phyloP scores from a whole-genome alignment of 2,888 invertebrate species.

The Xanthorhoe spadicearia region DNA sequence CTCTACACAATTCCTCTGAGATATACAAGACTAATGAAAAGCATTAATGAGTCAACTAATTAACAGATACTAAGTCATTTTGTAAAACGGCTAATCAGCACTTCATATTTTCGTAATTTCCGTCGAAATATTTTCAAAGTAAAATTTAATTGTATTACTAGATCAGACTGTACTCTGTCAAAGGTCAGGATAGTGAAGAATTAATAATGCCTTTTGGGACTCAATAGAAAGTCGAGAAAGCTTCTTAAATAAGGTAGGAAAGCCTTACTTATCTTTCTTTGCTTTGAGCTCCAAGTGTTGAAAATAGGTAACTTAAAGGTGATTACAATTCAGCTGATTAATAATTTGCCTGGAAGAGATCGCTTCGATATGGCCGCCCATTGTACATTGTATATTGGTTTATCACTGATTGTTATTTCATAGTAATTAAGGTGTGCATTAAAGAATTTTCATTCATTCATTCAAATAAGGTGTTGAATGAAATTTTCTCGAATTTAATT shows the following conservation, averaged over 20 bases:
- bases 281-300: slow-evolving; percentile 52
- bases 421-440: too few species aligned
- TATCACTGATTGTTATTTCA: too few species aligned
- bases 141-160: not conserved
- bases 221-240: slow-evolving; percentile 47
- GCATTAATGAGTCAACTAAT: too few species aligned
- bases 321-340: slow-evolving; percentile 65
- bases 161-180: slow-evolving; percentile 26
- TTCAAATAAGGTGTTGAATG: too few species aligned
- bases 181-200: slow-evolving; percentile 48
- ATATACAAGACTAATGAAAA: too few species aligned
- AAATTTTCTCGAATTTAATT: too few species aligned
- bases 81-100: not conserved
- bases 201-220: slow-evolving; percentile 55
- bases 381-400: too few species aligned
- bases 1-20: too few species aligned
- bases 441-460: too few species aligned
- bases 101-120: not conserved
- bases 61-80: too few species aligned
- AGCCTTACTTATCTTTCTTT: slow-evolving; percentile 58
- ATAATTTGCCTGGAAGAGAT: too few species aligned
- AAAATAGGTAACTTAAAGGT: slow-evolving; percentile 54
- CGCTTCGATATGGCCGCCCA: too few species aligned
- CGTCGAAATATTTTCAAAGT: not conserved
- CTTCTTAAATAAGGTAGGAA: slow-evolving; percentile 46